Evolutionary conservation across 2,113 vertebrate genomes (phyloP).

Genomic region (Lophotis ruficrista): DNA sequence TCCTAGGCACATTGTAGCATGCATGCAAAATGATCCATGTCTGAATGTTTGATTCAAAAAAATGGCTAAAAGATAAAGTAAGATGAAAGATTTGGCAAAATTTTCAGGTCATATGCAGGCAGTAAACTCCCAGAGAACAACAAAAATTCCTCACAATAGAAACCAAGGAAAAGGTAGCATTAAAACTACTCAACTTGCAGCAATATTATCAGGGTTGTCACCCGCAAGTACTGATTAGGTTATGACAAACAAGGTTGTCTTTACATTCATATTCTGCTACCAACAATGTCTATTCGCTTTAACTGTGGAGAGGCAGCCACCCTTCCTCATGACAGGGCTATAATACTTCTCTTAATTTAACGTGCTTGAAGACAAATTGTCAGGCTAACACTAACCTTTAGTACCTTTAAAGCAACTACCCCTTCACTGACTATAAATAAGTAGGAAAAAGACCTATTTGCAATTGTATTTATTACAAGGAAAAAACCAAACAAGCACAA

Average conservation of each 20-base stretch:
- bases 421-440: not conserved
- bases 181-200: constrained; percentile 48
- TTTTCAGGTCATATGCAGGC: not conserved
- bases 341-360: constrained; percentile 7
- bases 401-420: not conserved
- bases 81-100: not conserved
- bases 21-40: not conserved
- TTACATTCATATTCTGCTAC: constrained; percentile 21
- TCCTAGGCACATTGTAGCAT: fast-evolving
- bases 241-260: constrained; percentile 36
- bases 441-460: not conserved
- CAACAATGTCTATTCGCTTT: not conserved
- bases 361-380: constrained; percentile 2
- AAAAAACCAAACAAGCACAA: not conserved
- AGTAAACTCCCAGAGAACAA: not conserved
- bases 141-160: not conserved
- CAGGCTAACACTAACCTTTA: not conserved
- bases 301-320: not conserved
- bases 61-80: not conserved
- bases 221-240: constrained; percentile 5
- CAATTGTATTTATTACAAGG: not conserved
- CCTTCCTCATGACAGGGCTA: not conserved
- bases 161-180: not conserved
- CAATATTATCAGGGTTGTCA: constrained; percentile 27
- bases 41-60: not conserved